Conservation (phyloP, 2,113 vertebrate genomes). For the Thunnus maccoyii region DNA sequence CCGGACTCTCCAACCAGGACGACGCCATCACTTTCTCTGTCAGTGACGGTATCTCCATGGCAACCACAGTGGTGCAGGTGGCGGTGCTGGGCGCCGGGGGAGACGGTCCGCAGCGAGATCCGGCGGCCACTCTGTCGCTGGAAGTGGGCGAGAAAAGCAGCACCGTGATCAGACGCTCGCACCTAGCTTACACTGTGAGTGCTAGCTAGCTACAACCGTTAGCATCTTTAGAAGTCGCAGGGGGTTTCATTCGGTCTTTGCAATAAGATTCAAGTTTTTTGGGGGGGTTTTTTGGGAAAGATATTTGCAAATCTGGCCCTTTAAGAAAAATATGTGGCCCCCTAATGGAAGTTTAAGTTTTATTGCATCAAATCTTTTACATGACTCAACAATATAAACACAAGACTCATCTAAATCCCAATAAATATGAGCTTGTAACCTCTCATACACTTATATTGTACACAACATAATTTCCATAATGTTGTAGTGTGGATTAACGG, state of each 20-base stretch:
- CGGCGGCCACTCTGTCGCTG: constrained; percentile 84
- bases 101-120: constrained; percentile 84
- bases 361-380: background rate
- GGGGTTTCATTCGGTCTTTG: no score
- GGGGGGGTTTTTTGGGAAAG: no score
- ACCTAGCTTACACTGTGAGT: constrained; percentile 92
- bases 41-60: constrained; percentile 89
- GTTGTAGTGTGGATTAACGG: no score
- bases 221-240: background rate
- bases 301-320: no score
- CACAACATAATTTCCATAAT: no score
- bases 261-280: no score
- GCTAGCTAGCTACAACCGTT: background rate
- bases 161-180: constrained; percentile 85
- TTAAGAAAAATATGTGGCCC: no score
- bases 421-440: no score
- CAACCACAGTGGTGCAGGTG: constrained; percentile 86
- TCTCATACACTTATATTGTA: no score
- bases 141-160: constrained; percentile 90
- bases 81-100: constrained; percentile 79
- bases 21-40: constrained; percentile 92
- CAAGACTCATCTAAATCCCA: no score
- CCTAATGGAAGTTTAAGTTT: no score
- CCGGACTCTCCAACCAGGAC: constrained; percentile 84
- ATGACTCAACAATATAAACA: no score